Evolutionary conservation across 1,140 invertebrate genomes (phyloP).

Genomic region (Brachionus calyciflorus): DNA sequence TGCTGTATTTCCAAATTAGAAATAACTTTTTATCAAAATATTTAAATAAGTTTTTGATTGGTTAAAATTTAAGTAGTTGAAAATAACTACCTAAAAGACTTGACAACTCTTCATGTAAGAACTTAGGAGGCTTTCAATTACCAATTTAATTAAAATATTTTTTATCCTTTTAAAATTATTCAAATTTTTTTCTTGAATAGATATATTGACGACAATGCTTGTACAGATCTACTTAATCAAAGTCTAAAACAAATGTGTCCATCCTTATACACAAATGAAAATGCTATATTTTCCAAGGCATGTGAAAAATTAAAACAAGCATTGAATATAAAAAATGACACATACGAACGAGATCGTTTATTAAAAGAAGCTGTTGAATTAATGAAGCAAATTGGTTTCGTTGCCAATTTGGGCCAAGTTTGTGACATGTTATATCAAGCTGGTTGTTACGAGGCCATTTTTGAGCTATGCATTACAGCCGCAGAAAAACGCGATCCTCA

Average conservation of each 20-base stretch:
- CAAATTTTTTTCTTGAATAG: background rate
- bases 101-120: too few relatives aligned
- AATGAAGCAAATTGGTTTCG: slow-evolving; percentile 64
- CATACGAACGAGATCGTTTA: slow-evolving; percentile 7
- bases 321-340: slow-evolving; percentile 40
- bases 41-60: too few relatives aligned
- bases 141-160: too few relatives aligned
- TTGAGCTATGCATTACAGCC: slow-evolving; percentile 79
- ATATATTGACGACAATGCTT: slow-evolving; percentile 89
- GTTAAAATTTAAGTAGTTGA: too few relatives aligned
- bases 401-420: slow-evolving; percentile 70
- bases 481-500: slow-evolving; percentile 82
- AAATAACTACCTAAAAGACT: too few relatives aligned
- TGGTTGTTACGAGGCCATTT: slow-evolving; percentile 73
- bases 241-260: slow-evolving; percentile 87
- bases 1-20: too few relatives aligned
- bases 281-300: slow-evolving; percentile 82
- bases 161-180: background rate
- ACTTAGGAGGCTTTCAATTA: too few relatives aligned
- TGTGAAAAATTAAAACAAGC: slow-evolving; percentile 47
- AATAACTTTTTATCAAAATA: too few relatives aligned
- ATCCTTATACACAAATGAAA: slow-evolving; percentile 86
- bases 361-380: slow-evolving; percentile 29
- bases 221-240: slow-evolving; percentile 81
- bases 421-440: slow-evolving; percentile 62